Evolutionary conservation across 2,797 vertebrate genomes (phyloP), one percentile per base, ranked within the genome.

Genomic region (Xenentodon cancila): DNA sequence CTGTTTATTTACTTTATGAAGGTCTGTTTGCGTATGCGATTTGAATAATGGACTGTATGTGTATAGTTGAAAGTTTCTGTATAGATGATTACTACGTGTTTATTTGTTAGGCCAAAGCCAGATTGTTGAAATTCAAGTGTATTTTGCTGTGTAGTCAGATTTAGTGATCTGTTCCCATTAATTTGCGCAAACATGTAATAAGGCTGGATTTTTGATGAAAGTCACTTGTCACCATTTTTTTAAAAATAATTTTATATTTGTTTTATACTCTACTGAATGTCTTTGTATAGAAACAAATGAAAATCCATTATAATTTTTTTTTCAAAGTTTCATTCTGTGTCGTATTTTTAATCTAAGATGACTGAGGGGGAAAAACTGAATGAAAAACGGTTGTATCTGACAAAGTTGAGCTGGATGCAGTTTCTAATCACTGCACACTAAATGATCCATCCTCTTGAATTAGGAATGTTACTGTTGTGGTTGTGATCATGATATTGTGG

Each of bases 191-290:
- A 54, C 16, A 20, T 69, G 45, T 71, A 57, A 30, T 19, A 58
- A 66, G 62, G 74, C 77, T 85, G 73, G 27, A 16, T 68, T 80
- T 70, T 58, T 79, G 25, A 84, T 70, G 44, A 77, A 80, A 77
- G 56, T 34, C 55, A 55, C 17, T 69, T 65, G 51, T 79, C 19
- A 50, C 64, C 1, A 1, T 68, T 51, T 62, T 51, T 65, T 66
- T 71, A 25, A 12, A 30, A 44, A 56, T 17, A 32, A 59, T 65
- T 67, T 82, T 87, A 48, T 84, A 65, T 68, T 64, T 85, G 66
- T 90, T 90, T 89, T 88, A 71, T 86, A 84, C 51, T 68, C 25
- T 45, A 49, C 42, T 83, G 47, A 68, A 71, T 43, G 49, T 16
- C 57, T 52, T 1, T 18, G 22, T 59, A 44, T 4, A 64, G 25